Base-by-base conservation (phyloP, 2,888 invertebrate species). In the Caenorhabditis uteleia region DNA sequence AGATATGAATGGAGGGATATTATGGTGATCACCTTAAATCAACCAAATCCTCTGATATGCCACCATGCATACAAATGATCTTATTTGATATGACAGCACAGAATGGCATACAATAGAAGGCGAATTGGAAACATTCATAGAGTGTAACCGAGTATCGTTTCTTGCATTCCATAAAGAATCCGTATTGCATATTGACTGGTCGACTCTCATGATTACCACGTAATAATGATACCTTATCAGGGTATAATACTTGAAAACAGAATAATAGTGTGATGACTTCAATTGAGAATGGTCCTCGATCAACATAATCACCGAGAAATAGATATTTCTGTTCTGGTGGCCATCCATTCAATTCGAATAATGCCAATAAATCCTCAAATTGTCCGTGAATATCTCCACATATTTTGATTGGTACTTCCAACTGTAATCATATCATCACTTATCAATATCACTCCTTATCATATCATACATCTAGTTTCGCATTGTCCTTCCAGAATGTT, bases 331-430 rank as follows among this genome's bases (percentile, higher is more conserved):
- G 47, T 36, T 61, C 55, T 10, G 68, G 60, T 2, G 68, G 66
- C 27, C 54, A 68, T 8, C 76, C 76, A 43, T 74, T 77, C 31
- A 70, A 59, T 16, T 45, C 44, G 58, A 78, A 73, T 39, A 78
- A 40, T 7, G 69, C 58, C 12, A 75, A 45, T 33, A 78, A 56
- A 54, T 78, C 78, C 34, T 74, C 72, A 40, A 93, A 95, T 90
- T 95, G 97, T 60, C 97, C 97, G 87, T 98, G 97, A 83, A 98
- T 97, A 86, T 98, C 97, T 26, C 97, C 97, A 85, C 95, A 97
- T 60, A 98, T 94, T 47, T 95, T 97, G 74, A 97, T 95, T 72
- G 97, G 97, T 66, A 93, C 92, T 75, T 91, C 91, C 45, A 98
- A 93, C 68, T 74, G 38, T 27, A 62, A 27, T 14, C 25, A 26